These are phyloP conservation scores for Parotia lawesii DNA, from an alignment of 2,113 vertebrate species.

Conservation along the genomic window DNA sequence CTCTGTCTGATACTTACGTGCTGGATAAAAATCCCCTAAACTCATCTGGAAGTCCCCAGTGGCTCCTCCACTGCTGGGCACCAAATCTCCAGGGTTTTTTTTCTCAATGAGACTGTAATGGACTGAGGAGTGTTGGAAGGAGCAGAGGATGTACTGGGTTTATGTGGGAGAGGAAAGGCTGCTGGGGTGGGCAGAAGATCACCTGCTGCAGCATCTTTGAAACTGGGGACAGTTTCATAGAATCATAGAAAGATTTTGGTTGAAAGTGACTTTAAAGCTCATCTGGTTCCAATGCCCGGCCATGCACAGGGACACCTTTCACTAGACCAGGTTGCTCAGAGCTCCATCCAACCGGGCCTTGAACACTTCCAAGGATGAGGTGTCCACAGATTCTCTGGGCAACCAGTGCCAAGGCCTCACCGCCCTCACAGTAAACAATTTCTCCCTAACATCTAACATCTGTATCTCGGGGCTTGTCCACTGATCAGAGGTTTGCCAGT, in stretches of 20 bases:
- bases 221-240: background rate
- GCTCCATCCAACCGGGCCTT: background rate
- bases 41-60: background rate
- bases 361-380: background rate
- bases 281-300: background rate
- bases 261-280: background rate
- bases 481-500: background rate
- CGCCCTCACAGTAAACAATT: background rate
- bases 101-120: background rate
- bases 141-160: fast-evolving
- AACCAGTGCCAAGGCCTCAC: background rate
- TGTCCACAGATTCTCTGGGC: background rate
- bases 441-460: background rate
- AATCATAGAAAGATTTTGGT: background rate
- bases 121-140: background rate
- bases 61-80: background rate
- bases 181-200: background rate
- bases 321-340: background rate
- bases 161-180: background rate
- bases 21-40: background rate
- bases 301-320: background rate
- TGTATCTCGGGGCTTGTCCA: fast-evolving
- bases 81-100: background rate
- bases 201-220: background rate
- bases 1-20: background rate